Percentiles rank a stretch among this genome's conserved stretches.
Conservation (phyloP, 2,113 vertebrate species). For the Zosterops borbonicus region DNA sequence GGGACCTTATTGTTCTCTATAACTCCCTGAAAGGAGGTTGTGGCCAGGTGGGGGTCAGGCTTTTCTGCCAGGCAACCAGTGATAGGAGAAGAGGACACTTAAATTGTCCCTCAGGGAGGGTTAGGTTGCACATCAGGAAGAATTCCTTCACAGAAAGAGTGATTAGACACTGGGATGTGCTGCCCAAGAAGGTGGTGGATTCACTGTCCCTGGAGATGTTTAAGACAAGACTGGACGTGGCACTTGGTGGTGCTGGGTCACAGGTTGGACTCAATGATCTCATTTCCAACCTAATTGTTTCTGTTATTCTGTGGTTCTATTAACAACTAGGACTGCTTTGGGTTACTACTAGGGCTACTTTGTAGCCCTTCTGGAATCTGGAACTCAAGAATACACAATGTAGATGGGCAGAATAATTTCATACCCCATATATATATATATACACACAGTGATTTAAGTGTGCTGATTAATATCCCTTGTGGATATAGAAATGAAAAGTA, state of each 20-base stretch:
- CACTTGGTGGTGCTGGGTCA: background rate
- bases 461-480: background rate
- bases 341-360: background rate
- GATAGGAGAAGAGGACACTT: background rate
- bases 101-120: background rate
- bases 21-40: background rate
- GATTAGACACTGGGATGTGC: background rate
- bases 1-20: background rate
- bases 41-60: background rate
- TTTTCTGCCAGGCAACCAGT: background rate
- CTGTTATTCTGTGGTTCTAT: background rate
- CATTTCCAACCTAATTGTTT: background rate
- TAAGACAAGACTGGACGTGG: background rate
- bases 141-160: background rate
- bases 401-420: background rate
- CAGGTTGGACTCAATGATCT: background rate
- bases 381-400: background rate
- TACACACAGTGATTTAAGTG: background rate
- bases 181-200: background rate
- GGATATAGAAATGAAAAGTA: background rate
- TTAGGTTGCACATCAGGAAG: background rate
- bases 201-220: background rate
- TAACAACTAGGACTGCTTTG: background rate
- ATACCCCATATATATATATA: background rate
- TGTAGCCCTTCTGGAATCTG: background rate